Base-by-base conservation (phyloP, 2,113 vertebrate species). In the Chascanopsetta lugubris region DNA sequence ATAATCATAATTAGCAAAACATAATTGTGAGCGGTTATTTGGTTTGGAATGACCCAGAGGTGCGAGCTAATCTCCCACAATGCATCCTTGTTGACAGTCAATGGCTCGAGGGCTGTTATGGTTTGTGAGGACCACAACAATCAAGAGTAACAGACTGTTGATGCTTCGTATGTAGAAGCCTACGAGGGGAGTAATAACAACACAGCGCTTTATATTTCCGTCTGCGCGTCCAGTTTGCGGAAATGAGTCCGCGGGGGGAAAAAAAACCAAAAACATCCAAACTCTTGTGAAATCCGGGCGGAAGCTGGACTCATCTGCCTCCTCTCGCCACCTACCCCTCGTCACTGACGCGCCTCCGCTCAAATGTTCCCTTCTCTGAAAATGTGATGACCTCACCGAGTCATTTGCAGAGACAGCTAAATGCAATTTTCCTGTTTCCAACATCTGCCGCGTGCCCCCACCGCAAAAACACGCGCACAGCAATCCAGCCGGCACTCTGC, bases 1-100 rank as follows among this genome's bases (percentile, higher is more conserved):
- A 85, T 89, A 70, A 85, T 89, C 84, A 78, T 85, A 83, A 86
- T 89, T 83, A 82, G 72, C 51, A 62, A 67, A 87, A 61, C 79
- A 79, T 79, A 77, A 86, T 74, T 85, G 78, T 72, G 54, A 72
- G 61, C 69, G 70, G 72, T 87, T 88, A 84, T 88, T 85, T 84
- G 75, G 69, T 73, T 81, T 70, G 73, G 81, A 80, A 80, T 78
- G 78, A 84, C 77, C 72, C 57, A 12, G 22, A 73, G 82, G 81
- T 70, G 47, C 36, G 49, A 66, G 64, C 32, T 79, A 84, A 86
- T 86, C 38, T 85, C 48, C 73, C 57, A 61, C 78, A 80, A 85
- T 70, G 40, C 65, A 64, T 75, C 51, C 26, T 47, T 55, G 69
- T 68, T 79, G 77, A 68, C 61, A 53, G 70, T n/a, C 50, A 51